A percentile compares a stretch with the other conserved stretches of the same genome.
phyloP scores from a whole-genome alignment of 1,140 invertebrate genomes.

The Magallana ariakensis region DNA sequence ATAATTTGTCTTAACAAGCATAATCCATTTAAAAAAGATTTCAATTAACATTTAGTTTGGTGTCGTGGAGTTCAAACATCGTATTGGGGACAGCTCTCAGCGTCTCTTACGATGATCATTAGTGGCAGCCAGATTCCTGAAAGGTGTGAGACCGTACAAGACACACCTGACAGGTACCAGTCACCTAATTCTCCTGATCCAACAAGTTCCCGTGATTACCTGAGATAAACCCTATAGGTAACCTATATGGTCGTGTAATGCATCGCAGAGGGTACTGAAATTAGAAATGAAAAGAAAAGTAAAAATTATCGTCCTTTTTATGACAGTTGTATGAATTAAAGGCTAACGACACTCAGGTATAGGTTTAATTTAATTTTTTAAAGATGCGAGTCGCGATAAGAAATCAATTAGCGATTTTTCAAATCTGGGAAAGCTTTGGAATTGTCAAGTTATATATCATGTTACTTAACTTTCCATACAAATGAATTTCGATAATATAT shows the following conservation, averaged over 20 bases:
- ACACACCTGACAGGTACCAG: no score
- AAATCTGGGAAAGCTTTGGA: neutral
- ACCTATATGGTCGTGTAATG: neutral
- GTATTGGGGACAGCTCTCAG: neutral
- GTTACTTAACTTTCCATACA: neutral
- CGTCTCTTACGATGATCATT: neutral
- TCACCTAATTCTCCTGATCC: neutral
- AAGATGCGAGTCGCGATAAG: neutral
- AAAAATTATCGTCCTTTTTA: neutral
- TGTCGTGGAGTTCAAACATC: neutral
- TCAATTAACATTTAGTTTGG: neutral
- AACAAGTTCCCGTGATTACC: neutral
- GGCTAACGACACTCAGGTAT: neutral
- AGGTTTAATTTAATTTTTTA: neutral
- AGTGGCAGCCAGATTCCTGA: neutral
- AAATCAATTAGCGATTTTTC: conserved; percentile 20
- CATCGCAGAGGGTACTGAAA: neutral
- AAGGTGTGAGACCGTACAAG: no score
- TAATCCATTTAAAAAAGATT: no score
- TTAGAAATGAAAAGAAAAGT: neutral
- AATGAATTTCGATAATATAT: neutral
- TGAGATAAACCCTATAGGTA: conserved; percentile 14
- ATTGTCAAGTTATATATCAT: neutral
- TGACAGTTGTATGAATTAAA: neutral
- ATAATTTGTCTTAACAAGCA: no score